A percentile compares a stretch with the other conserved stretches of the same genome.
phyloP scores from a whole-genome alignment of 1,140 invertebrate species.

The Watersipora subatra region DNA sequence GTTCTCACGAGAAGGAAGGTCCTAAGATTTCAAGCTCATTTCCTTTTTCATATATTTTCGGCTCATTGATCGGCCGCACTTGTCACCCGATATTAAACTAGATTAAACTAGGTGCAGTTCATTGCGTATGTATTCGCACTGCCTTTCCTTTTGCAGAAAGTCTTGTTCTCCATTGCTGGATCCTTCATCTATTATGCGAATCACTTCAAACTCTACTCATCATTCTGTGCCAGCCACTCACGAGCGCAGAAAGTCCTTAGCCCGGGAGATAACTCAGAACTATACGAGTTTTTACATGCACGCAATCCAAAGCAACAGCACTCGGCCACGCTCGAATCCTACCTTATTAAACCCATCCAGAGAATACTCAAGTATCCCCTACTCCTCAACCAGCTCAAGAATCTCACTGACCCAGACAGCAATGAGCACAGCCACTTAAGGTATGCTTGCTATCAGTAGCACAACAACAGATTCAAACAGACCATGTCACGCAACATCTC shows the following conservation, averaged over 20 bases:
- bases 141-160: slow-evolving; percentile 59
- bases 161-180: slow-evolving; percentile 86
- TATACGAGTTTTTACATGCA: slow-evolving; percentile 83
- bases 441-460: slow-evolving; percentile 29
- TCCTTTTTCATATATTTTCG: no score
- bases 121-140: not conserved
- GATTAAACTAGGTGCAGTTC: not conserved
- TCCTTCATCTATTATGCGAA: slow-evolving; percentile 95
- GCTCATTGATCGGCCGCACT: no score
- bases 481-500: no score
- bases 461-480: no score
- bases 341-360: slow-evolving; percentile 97
- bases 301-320: slow-evolving; percentile 89
- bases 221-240: slow-evolving; percentile 95
- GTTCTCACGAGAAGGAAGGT: no score
- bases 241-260: slow-evolving; percentile 90
- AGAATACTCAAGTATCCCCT: slow-evolving; percentile 94
- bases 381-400: slow-evolving; percentile 81
- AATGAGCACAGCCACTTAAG: slow-evolving; percentile 82
- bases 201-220: slow-evolving; percentile 96
- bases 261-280: slow-evolving; percentile 76
- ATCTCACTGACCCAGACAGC: slow-evolving; percentile 75
- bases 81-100: no score
- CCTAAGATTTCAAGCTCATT: no score
- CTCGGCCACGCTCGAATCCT: slow-evolving; percentile 88